Base-by-base conservation (phyloP, 2,888 invertebrate species). In the Electrophaes corylata region DNA sequence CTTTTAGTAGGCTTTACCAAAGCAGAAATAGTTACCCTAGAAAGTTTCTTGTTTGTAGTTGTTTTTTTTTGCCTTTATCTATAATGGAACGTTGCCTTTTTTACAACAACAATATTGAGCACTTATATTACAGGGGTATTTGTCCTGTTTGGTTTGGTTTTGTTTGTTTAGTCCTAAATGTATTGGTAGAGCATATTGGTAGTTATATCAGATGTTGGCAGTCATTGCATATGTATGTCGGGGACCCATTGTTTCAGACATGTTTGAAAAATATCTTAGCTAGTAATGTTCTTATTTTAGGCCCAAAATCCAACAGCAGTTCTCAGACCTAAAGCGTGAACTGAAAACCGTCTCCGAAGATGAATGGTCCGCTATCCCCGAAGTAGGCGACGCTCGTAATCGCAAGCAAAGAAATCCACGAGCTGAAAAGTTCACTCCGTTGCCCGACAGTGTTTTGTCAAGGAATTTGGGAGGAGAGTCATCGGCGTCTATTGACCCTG, bases 261-360 rank as follows among this genome's bases (percentile, higher is more conserved):
- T 10, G 10, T 29, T 29, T 29, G 10, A 26, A 3, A 5, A 26
- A 26, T 8, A 29, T 10, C 20, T 23, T 12, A 0, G 0, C 12
- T 6, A 6, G 2, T 20, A n/a, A 20, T n/a, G 5, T 10, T 19
- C n/a, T 40, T 3, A 50, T 54, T 48, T 2, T 70, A 93, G 97
- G 63, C 99, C 99, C 0, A 99, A 99, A 93, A 99, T 99, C 73
- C 99, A 99, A 79, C 99, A 99, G 79, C 99, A 99, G 79, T 99
- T 99, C 83, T 98, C 98, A 8, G 99, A 99, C 88, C 90, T 99
- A 16, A 99, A 99, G 86, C 93, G 97, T 70, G 97, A 96, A 65
- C 83, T 98, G 18, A 95, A 95, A 48, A 92, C 93, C 52, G 96
- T 99, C 0, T 95, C 96, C 0, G 96, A 97, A 72, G 98, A 98